Percentiles rank a stretch among this genome's conserved stretches.
Evolutionary conservation across 2,888 invertebrate species (phyloP).

Genomic region (Phaonia tiefii): DNA sequence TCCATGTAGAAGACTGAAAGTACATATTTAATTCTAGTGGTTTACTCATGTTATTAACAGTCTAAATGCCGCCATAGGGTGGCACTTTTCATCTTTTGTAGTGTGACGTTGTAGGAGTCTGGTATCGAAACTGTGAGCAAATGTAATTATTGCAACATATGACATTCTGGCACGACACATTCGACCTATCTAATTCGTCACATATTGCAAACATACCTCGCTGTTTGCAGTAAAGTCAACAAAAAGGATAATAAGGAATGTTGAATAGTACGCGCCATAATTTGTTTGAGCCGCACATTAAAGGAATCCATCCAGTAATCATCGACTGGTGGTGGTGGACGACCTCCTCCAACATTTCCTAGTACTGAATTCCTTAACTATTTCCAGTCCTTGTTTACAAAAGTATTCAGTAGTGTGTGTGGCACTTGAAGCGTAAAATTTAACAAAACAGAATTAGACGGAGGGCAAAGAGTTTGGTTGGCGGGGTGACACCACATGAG

Average conservation of each 20-base stretch:
- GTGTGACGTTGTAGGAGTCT: background rate
- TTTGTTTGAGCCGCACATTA: constrained; percentile 25
- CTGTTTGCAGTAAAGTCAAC: background rate
- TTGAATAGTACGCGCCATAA: constrained; percentile 60
- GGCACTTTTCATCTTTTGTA: background rate
- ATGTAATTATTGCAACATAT: constrained; percentile 45
- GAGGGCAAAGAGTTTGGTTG: background rate
- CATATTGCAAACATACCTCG: constrained; percentile 37
- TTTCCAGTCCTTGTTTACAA: constrained; percentile 16
- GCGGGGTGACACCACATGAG: constrained; percentile 43
- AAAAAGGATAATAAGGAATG: constrained; percentile 56
- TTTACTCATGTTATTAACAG: background rate
- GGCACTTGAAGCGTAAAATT: constrained; percentile 65
- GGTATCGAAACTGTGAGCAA: background rate
- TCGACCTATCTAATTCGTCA: background rate
- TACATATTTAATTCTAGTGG: no score
- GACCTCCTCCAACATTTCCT: constrained; percentile 46
- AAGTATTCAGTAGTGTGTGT: constrained; percentile 21
- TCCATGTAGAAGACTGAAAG: no score
- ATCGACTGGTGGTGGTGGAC: constrained; percentile 29
- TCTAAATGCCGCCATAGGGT: background rate
- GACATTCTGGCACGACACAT: constrained; percentile 30
- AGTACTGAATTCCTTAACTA: constrained; percentile 38
- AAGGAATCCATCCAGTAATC: constrained; percentile 25
- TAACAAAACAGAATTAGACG: constrained; percentile 39